Percentiles rank a stretch among this genome's conserved stretches.
phyloP scores from a whole-genome alignment of 2,797 vertebrate species.

The Sphenodon punctatus region DNA sequence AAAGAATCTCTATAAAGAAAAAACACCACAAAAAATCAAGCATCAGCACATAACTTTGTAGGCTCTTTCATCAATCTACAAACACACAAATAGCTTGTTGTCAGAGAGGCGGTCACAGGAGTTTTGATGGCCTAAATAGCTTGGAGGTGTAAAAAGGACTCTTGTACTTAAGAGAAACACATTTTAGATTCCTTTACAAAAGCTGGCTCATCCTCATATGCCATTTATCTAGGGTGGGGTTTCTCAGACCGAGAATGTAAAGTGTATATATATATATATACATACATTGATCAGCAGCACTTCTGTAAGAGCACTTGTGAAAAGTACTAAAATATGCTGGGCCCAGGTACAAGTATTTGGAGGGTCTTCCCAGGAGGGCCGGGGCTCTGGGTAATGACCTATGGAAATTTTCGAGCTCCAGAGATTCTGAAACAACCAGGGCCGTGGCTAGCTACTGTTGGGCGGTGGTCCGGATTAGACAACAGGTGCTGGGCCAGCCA shows the following conservation, averaged over 20 bases:
- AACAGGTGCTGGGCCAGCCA: too few species aligned
- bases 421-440: too few species aligned
- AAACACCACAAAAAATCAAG: slow-evolving; percentile 5
- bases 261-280: too few species aligned
- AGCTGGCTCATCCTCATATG: neutral
- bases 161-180: neutral
- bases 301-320: neutral
- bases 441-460: too few species aligned
- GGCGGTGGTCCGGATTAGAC: too few species aligned
- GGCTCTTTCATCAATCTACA: neutral
- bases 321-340: too few species aligned
- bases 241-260: too few species aligned
- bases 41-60: neutral
- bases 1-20: slow-evolving; percentile 88
- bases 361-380: too few species aligned
- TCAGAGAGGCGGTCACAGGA: neutral
- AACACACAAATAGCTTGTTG: fast-evolving
- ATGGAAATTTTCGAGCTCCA: too few species aligned
- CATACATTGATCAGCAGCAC: neutral
- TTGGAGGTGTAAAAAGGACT: neutral
- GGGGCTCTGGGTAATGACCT: too few species aligned
- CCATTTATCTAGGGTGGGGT: neutral
- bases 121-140: neutral
- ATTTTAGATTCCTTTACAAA: neutral
- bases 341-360: too few species aligned